phyloP scores from a whole-genome alignment of 2,797 vertebrate genomes.

The Anas capensis region DNA sequence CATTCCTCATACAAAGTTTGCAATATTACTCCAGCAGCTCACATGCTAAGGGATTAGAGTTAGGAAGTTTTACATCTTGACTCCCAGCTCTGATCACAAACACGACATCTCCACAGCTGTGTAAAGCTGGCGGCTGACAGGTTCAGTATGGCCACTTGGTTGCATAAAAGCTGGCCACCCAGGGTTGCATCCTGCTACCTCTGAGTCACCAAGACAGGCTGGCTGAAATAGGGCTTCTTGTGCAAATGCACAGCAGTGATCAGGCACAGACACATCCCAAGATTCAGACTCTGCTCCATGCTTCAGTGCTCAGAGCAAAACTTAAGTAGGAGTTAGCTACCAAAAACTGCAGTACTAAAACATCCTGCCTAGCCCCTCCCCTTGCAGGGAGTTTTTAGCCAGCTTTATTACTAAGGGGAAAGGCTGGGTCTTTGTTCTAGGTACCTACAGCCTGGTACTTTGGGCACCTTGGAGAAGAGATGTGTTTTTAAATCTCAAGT shows the following conservation, averaged over 20 bases:
- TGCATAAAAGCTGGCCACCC: background rate
- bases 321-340: background rate
- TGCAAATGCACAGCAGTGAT: background rate
- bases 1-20: background rate
- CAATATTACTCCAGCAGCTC: background rate
- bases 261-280: background rate
- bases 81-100: background rate
- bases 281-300: background rate
- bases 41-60: background rate
- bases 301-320: background rate
- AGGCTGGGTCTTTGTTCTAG: background rate
- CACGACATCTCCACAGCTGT: background rate
- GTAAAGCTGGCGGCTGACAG: background rate
- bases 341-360: background rate
- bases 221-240: background rate
- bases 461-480: background rate
- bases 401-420: background rate
- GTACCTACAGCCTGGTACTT: background rate
- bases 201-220: fast-evolving
- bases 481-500: fast-evolving
- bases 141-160: fast-evolving
- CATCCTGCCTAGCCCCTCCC: background rate
- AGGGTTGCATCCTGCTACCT: fast-evolving
- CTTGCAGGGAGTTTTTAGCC: background rate
- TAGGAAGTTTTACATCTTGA: background rate